Evolutionary conservation across 2,888 invertebrate species (phyloP), one percentile per base, ranked within the genome.

Genomic region (Drosophila vallismaia): DNA sequence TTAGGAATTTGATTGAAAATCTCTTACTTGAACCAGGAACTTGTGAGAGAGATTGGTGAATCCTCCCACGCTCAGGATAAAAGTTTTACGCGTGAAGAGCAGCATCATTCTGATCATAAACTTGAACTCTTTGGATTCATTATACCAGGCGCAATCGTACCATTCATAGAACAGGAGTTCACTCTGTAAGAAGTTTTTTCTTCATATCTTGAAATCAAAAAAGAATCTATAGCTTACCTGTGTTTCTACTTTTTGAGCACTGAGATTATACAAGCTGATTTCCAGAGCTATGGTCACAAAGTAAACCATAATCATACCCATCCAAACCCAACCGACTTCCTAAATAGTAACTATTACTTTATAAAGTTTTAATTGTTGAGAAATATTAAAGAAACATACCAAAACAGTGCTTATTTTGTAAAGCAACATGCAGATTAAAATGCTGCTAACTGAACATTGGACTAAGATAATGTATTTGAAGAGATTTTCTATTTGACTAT

Each of bases 121-220:
- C 54, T 87, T 79, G 28, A 86, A 91, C 1, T 89, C 81, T 3
- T 55, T 59, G 4, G 79, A 75, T 48, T 90, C 89, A 4, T 88
- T 76, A 36, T 90, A 90, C 90, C 90, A 91, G 8, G 62, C 57
- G 24, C 87, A 86, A 28, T 78, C 72, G 46, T 90, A 91, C 78
- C 86, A 89, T n/a, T 80, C 77, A 2, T 56, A 6, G 7, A 78
- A 67, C 0, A 91, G 48, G 0, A 76, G 52, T 36, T 89, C 90
- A 40, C 86, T 88, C 91, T 90, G 19, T 0, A 42, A 50, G 28
- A 14, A 45, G 38, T 3, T 0, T 9, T n/a, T 40, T 28, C 2
- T 1, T 33, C 9, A 38, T 7, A 7, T 9, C 4, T 3, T n/a
- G 1, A 36, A 12, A 12, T 12, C 4, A 9, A 0, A 6, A 9